Base-by-base conservation (phyloP, 2,797 vertebrate species). In the Aldrovandia affinis region DNA sequence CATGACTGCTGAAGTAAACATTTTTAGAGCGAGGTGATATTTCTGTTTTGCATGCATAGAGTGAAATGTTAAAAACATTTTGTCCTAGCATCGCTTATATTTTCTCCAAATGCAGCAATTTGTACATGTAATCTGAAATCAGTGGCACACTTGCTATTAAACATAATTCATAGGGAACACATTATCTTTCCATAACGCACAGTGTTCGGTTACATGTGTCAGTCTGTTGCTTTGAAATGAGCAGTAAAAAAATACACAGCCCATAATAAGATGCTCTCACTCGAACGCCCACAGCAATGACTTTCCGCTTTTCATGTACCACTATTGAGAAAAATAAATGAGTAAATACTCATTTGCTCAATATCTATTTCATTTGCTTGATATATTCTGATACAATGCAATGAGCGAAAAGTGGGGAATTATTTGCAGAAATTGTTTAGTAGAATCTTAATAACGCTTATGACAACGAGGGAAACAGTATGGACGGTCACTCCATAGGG, bases 341-440 rank as follows among this genome's bases (percentile, higher is more conserved):
- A 36, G 42, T 59, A 65, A 59, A 81, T 63, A 81, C 83, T 54
- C 81, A 79, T 88, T 88, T 63, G 10, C 85, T 87, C 77, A 73
- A 86, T 84, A 80, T 88, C 30, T 80, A 89, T 89, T 89, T 92
- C 92, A 93, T 93, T 93, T 92, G 91, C 90, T 90, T 89, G 80
- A 89, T 92, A 91, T 92, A 92, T 93, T 89, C 90, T 86, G 90
- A 89, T 91, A 28, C 89, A 90, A 89, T 91, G 89, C 92, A 90
- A 93, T n/a, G n/a, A n/a, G n/a, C n/a, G n/a, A n/a, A n/a, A n/a
- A n/a, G n/a, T n/a, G n/a, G 91, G 92, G 92, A 92, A 94, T 93
- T 92, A 93, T 93, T 81, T 91, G 86, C 84, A 88, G 89, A 92
- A 92, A 92, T 90, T 91, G 91, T 94, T 91, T 70, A 91, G 88